phyloP scores from a whole-genome alignment of 2,113 vertebrate species.

The Triplophysa dalaica region DNA sequence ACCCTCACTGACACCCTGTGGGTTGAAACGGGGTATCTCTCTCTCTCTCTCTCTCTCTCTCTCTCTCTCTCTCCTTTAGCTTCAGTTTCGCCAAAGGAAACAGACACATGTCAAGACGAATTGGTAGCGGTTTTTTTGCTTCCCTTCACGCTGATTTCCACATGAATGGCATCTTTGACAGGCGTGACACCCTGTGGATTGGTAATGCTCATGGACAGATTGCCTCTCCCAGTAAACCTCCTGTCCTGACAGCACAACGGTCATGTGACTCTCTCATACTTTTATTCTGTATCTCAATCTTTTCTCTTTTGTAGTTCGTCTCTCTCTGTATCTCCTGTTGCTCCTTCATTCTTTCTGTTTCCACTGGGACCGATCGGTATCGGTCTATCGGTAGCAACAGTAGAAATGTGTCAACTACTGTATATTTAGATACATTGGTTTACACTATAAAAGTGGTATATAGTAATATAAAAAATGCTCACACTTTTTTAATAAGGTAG shows the following conservation, averaged over 20 bases:
- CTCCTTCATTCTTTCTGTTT: neutral
- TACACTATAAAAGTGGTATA: too few species aligned
- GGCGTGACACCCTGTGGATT: conserved; percentile 58
- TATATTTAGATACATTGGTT: too few species aligned
- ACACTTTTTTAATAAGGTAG: too few species aligned
- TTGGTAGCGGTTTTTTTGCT: neutral
- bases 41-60: neutral
- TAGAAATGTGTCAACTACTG: too few species aligned
- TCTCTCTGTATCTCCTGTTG: neutral
- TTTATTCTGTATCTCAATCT: neutral
- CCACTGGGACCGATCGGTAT: too few species aligned
- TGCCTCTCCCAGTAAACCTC: conserved; percentile 59
- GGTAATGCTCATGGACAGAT: conserved; percentile 56
- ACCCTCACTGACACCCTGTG: neutral
- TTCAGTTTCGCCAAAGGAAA: neutral
- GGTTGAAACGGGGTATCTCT: neutral
- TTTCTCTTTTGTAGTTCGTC: neutral
- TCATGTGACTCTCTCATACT: conserved; percentile 50
- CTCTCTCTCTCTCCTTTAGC: neutral
- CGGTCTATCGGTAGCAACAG: too few species aligned
- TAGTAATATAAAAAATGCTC: too few species aligned
- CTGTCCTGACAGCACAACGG: conserved; percentile 61
- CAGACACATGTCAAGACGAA: neutral
- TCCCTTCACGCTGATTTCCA: conserved; percentile 48
- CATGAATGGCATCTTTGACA: conserved; percentile 55